Evolutionary conservation across 1,140 invertebrate genomes (phyloP).

Genomic region (Ctenoplectra terminalis): DNA sequence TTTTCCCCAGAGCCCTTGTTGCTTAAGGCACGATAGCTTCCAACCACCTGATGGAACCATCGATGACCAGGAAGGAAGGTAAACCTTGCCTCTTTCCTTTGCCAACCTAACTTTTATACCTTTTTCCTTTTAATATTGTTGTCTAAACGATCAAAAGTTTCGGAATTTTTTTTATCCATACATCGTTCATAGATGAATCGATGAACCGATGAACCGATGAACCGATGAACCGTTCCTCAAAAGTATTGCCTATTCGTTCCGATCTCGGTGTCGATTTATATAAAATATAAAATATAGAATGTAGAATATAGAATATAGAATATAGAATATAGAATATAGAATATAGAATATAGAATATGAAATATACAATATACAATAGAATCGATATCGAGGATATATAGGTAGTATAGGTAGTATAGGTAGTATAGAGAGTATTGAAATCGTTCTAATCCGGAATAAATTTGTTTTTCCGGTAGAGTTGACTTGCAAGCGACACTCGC

Average conservation of each 20-base stretch:
- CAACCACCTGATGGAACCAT: slow-evolving; percentile 10
- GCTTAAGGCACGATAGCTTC: slow-evolving; percentile 58
- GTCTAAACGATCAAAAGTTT: no score
- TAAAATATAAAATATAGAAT: no score
- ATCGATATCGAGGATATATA: not conserved
- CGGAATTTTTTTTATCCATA: no score
- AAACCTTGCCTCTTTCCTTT: not conserved
- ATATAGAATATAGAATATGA: no score
- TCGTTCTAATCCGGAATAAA: not conserved
- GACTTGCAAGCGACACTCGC: slow-evolving; percentile 68
- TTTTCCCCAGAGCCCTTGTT: slow-evolving; percentile 55
- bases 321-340: no score
- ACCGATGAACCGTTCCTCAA: no score
- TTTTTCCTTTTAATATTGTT: not conserved
- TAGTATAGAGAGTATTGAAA: not conserved
- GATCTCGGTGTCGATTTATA: no score
- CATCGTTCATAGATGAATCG: no score
- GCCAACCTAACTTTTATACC: not conserved
- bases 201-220: no score
- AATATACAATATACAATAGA: no score
- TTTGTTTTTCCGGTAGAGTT: slow-evolving; percentile 45
- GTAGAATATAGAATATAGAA: no score
- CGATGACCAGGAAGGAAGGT: slow-evolving; percentile 63
- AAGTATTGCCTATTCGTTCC: no score
- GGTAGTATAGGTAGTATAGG: not conserved